Evolutionary conservation across 1,140 invertebrate genomes (phyloP).

Genomic region (Drosophila aff.): DNA sequence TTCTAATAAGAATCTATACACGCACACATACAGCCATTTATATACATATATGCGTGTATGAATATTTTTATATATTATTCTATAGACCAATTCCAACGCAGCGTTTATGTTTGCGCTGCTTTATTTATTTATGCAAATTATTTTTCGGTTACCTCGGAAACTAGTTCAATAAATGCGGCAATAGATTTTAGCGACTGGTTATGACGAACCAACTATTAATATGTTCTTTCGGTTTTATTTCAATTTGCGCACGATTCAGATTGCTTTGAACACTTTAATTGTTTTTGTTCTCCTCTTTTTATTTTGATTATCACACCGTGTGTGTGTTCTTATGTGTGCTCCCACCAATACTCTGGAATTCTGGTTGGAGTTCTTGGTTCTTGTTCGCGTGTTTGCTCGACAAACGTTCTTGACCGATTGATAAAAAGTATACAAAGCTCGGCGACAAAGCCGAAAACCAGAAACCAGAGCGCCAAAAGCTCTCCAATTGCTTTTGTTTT

Average conservation of each 20-base stretch:
- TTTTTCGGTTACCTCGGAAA: slow-evolving; percentile 52
- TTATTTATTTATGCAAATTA: slow-evolving; percentile 79
- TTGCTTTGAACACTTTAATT: slow-evolving; percentile 41
- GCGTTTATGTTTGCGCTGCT: slow-evolving; percentile 65
- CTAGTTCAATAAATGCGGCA: slow-evolving; percentile 68
- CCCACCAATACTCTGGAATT: slow-evolving; percentile 14
- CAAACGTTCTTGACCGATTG: slow-evolving; percentile 82
- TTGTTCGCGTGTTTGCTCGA: slow-evolving; percentile 50
- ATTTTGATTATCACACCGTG: slow-evolving; percentile 73
- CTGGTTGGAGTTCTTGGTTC: slow-evolving; percentile 13
- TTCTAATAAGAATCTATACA: slow-evolving; percentile 60
- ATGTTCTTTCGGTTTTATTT: slow-evolving; percentile 16
- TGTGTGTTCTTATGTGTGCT: slow-evolving; percentile 7
- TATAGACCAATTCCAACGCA: slow-evolving; percentile 69
- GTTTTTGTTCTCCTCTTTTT: slow-evolving; percentile 42
- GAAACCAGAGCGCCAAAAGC: slow-evolving; percentile 57
- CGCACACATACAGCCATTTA: slow-evolving; percentile 8
- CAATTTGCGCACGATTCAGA: slow-evolving; percentile 28
- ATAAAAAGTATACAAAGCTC: slow-evolving; percentile 76
- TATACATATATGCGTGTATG: slow-evolving; percentile 6
- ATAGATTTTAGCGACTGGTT: slow-evolving; percentile 27
- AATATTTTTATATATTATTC: slow-evolving; percentile 34
- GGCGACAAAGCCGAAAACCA: slow-evolving; percentile 60
- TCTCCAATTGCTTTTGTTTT: slow-evolving; percentile 63
- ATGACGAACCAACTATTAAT: slow-evolving; percentile 39